A percentile compares a stretch with the other conserved stretches of the same genome.
Evolutionary conservation across 2,797 vertebrate genomes (phyloP).

Genomic region (Acrossocheilus wenchowensis): DNA sequence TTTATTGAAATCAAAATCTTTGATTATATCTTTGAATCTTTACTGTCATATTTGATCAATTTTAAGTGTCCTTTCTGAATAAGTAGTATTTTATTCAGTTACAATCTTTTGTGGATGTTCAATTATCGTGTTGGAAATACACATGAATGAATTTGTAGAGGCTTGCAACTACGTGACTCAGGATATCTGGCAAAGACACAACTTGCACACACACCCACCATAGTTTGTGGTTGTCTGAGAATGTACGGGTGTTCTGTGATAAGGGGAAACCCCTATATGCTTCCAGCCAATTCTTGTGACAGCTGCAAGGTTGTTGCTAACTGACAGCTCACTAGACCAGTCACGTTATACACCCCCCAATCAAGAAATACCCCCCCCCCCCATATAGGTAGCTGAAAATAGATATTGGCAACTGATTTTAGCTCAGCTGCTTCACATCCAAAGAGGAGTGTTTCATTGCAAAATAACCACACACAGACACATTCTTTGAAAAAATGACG

Average conservation of each 20-base stretch:
- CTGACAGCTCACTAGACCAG: constrained; percentile 36
- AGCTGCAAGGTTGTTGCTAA: constrained; percentile 36
- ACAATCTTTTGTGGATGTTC: not conserved
- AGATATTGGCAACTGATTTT: constrained; percentile 28
- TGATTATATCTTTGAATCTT: not conserved
- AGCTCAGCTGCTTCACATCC: constrained; percentile 19
- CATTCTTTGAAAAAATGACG: constrained; percentile 36
- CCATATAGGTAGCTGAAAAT: constrained; percentile 25
- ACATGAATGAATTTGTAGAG: not conserved
- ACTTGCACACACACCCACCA: constrained; percentile 9
- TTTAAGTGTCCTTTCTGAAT: not conserved
- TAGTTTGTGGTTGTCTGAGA: constrained; percentile 49
- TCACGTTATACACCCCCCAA: not conserved
- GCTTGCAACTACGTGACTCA: constrained; percentile 3
- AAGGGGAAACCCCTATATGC: constrained; percentile 36
- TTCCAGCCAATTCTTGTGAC: constrained; percentile 23
- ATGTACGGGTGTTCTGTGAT: constrained; percentile 37
- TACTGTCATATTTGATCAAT: not conserved
- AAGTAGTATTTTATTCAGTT: not conserved
- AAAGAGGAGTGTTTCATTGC: not conserved
- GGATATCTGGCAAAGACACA: constrained; percentile 19
- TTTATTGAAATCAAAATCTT: not conserved
- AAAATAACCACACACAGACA: constrained; percentile 21
- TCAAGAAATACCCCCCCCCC: not conserved
- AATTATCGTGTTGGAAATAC: not conserved